A percentile compares a stretch with the other conserved stretches of the same genome.
Conservation (phyloP, 2,888 invertebrate species). For the Phalera bucephala region DNA sequence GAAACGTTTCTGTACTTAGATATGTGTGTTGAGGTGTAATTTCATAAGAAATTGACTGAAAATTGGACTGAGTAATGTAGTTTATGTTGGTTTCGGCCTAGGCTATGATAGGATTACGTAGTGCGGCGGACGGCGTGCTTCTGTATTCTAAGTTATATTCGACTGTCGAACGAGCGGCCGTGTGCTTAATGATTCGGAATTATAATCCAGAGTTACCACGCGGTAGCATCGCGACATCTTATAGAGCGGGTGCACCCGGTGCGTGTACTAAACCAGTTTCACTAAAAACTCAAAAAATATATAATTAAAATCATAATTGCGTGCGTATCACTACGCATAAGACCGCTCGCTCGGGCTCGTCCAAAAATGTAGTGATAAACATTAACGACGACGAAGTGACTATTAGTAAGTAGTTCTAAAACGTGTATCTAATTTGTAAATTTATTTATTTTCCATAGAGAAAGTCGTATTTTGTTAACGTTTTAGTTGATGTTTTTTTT, state of each 20-base stretch:
- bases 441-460: conserved; percentile 82
- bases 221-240: conserved; percentile 22
- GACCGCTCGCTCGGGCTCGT: conserved; percentile 52
- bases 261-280: conserved; percentile 30
- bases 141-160: conserved; percentile 52
- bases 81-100: conserved; percentile 74
- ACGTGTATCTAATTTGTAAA: conserved; percentile 82
- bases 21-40: conserved; percentile 66
- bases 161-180: conserved; percentile 48
- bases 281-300: conserved; percentile 22
- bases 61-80: conserved; percentile 81
- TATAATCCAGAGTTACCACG: conserved; percentile 25
- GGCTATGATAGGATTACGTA: conserved; percentile 71
- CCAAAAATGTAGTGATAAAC: conserved; percentile 68
- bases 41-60: conserved; percentile 81
- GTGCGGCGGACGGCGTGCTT: conserved; percentile 78
- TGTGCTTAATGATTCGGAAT: conserved; percentile 23
- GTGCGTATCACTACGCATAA: conserved; percentile 24
- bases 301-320: conserved; percentile 26
- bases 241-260: conserved; percentile 11
- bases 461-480: conserved; percentile 83
- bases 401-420: conserved; percentile 73
- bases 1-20: conserved; percentile 73
- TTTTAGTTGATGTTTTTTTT: conserved; percentile 80
- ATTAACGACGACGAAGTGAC: conserved; percentile 69